These are phyloP conservation scores for Danio jaintianensis DNA, from an alignment of 2,797 vertebrate genomes.

Conservation along the genomic window DNA sequence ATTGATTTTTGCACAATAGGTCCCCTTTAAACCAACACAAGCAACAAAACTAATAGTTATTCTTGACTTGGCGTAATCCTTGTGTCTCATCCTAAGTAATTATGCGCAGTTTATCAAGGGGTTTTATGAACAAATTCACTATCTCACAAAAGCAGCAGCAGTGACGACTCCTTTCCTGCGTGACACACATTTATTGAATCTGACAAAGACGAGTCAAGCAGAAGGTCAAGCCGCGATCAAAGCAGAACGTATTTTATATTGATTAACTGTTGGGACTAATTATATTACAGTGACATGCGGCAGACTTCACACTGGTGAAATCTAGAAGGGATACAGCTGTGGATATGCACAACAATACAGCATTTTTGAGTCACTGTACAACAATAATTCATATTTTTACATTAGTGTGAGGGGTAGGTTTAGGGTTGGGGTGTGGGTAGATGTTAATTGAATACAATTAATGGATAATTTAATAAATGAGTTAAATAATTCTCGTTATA, in stretches of 20 bases:
- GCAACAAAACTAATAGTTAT: background rate
- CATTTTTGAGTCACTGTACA: no score
- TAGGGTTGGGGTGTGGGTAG: no score
- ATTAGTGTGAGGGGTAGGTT: no score
- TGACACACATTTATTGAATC: background rate
- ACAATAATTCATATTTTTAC: no score
- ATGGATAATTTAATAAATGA: no score
- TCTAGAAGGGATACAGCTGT: no score
- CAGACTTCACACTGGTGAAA: constrained; percentile 1
- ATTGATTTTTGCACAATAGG: no score
- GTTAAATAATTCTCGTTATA: no score
- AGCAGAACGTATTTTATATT: constrained; percentile 30
- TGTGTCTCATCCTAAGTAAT: background rate
- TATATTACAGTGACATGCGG: constrained; percentile 39
- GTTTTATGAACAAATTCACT: background rate
- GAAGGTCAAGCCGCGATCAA: constrained; percentile 42
- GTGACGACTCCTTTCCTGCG: background rate
- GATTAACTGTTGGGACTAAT: constrained; percentile 46
- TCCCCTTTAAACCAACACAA: no score
- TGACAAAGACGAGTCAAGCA: constrained; percentile 21
- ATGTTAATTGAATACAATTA: no score
- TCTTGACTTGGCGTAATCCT: background rate
- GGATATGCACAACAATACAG: no score
- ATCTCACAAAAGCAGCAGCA: background rate
- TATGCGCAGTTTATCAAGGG: background rate